Percentiles rank a stretch among this genome's conserved stretches.
Conservation (phyloP, 2,797 vertebrate genomes). For the Myripristis jacobus region DNA sequence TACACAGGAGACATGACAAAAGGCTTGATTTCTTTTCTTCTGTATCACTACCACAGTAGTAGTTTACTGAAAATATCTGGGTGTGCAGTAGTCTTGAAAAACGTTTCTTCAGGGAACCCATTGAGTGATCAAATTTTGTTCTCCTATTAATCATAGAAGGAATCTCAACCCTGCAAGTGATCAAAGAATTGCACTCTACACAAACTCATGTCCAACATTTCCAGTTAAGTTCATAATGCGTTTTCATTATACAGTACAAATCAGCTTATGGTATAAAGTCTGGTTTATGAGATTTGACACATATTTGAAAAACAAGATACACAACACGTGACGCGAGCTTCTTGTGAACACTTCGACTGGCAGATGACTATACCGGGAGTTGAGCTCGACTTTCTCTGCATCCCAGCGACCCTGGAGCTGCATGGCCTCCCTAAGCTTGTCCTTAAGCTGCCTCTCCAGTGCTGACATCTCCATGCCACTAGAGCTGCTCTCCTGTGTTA, state of each 20-base stretch:
- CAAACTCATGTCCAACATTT: conserved; percentile 15
- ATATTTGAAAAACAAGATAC: neutral
- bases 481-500: conserved; percentile 64
- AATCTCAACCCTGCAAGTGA: conserved; percentile 23
- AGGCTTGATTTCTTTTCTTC: conserved; percentile 18
- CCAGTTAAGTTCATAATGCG: neutral
- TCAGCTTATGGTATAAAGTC: neutral
- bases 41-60: conserved; percentile 16
- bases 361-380: conserved; percentile 82
- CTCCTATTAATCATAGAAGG: conserved; percentile 14
- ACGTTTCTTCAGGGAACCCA: conserved; percentile 37
- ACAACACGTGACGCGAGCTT: neutral
- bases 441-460: conserved; percentile 82
- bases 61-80: conserved; percentile 21
- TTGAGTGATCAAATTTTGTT: conserved; percentile 21
- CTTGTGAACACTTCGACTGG: neutral
- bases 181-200: conserved; percentile 12
- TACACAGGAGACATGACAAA: conserved; percentile 35
- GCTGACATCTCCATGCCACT: conserved; percentile 69
- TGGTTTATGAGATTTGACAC: no score
- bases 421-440: conserved; percentile 85
- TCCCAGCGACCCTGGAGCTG: conserved; percentile 86
- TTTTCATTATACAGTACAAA: neutral
- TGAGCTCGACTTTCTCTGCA: conserved; percentile 85
- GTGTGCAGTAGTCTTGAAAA: conserved; percentile 37